Conservation (phyloP, 1,140 invertebrate species). For the Tetramorium parvispinum region DNA sequence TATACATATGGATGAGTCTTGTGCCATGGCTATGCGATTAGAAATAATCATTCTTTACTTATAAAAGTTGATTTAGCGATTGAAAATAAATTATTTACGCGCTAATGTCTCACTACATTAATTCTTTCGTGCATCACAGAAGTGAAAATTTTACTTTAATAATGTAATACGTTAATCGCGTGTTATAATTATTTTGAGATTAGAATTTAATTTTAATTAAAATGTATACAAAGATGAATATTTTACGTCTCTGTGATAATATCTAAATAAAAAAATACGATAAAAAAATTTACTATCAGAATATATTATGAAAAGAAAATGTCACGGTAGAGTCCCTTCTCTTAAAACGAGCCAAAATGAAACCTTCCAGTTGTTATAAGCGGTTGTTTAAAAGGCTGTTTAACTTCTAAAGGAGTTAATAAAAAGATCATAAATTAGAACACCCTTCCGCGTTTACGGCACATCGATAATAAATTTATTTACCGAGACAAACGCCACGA, state of each 20-base stretch:
- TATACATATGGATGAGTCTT: slow-evolving; percentile 21
- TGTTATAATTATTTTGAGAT: not conserved
- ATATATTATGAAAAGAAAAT: not conserved
- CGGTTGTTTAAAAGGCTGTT: not conserved
- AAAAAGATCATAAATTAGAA: not conserved
- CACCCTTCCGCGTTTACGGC: not conserved
- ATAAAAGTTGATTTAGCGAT: slow-evolving; percentile 13
- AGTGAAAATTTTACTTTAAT: not conserved
- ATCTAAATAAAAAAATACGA: not conserved
- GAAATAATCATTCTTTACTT: slow-evolving; percentile 30
- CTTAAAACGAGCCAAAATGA: not conserved
- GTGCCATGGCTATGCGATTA: not conserved
- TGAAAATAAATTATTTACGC: slow-evolving; percentile 35
- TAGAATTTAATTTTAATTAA: not conserved
- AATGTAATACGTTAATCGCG: not conserved
- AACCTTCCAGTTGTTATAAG: not conserved
- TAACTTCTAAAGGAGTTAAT: slow-evolving; percentile 9
- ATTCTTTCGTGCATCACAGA: not conserved
- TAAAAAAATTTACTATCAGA: not conserved
- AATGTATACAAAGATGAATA: not conserved
- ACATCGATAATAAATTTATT: slow-evolving; percentile 50
- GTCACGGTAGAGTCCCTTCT: not conserved
- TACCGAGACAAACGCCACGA: slow-evolving; percentile 12
- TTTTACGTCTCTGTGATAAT: not conserved
- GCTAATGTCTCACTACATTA: not conserved